Percentiles rank a stretch among this genome's conserved stretches.
Evolutionary conservation across 2,888 invertebrate species (phyloP).

Genomic region (Blastobasis adustella): DNA sequence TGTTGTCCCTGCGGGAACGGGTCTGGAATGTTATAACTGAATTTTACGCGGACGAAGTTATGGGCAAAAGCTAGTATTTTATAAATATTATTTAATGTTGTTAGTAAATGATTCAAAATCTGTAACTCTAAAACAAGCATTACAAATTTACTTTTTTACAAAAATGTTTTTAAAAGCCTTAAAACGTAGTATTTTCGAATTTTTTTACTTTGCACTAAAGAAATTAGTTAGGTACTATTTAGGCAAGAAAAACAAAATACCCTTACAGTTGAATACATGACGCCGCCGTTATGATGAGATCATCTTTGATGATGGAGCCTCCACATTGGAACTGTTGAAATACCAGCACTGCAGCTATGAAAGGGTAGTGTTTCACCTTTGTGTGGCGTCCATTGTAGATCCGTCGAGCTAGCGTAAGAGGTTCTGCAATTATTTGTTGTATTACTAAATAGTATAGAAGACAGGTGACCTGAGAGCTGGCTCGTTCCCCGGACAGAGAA

Average conservation of each 20-base stretch:
- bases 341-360: slow-evolving; percentile 17
- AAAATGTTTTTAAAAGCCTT: too few relatives aligned
- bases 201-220: too few relatives aligned
- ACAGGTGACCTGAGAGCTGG: not conserved
- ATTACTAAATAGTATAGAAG: not conserved
- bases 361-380: slow-evolving; percentile 14
- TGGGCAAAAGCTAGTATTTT: too few relatives aligned
- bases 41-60: too few relatives aligned
- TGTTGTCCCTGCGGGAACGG: too few relatives aligned
- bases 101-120: too few relatives aligned
- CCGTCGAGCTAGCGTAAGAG: slow-evolving; percentile 6
- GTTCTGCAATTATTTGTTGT: not conserved
- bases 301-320: slow-evolving; percentile 17
- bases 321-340: slow-evolving; percentile 14
- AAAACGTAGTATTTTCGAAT: too few relatives aligned
- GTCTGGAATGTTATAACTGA: too few relatives aligned
- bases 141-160: too few relatives aligned
- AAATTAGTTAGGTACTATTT: too few relatives aligned
- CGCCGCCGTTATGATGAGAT: slow-evolving; percentile 12
- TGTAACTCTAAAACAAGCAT: too few relatives aligned
- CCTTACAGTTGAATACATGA: slow-evolving; percentile 9
- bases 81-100: too few relatives aligned
- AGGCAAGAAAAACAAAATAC: not conserved
- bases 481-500: not conserved
- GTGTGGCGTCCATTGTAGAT: slow-evolving; percentile 13